Percentiles rank a stretch among this genome's conserved stretches.
Conservation (phyloP, 2,888 invertebrate species). For the Andrena praecox region DNA sequence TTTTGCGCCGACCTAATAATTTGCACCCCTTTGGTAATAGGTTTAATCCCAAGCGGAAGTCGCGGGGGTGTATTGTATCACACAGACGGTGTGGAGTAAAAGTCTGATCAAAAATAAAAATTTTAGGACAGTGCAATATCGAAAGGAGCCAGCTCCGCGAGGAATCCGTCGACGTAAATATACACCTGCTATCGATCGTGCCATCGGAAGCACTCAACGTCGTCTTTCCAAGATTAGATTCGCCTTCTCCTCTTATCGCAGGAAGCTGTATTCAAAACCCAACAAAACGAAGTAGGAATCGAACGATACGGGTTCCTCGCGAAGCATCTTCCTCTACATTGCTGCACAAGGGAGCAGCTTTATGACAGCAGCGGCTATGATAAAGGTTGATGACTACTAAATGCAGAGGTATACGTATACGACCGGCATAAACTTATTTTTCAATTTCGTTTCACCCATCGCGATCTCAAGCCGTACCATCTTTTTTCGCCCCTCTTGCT, state of each 20-base stretch:
- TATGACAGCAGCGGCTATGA: constrained; percentile 57
- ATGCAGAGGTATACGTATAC: constrained; percentile 41
- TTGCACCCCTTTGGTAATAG: no score
- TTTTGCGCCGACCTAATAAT: no score
- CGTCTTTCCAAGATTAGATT: constrained; percentile 52
- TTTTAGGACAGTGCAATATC: neutral
- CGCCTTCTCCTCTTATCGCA: constrained; percentile 47
- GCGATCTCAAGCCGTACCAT: constrained; percentile 9
- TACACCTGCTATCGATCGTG: constrained; percentile 28
- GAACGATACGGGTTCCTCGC: constrained; percentile 34
- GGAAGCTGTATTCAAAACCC: constrained; percentile 48
- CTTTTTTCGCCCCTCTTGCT: neutral
- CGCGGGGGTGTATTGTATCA: no score
- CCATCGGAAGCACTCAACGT: constrained; percentile 11
- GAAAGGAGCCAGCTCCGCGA: neutral
- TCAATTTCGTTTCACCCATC: constrained; percentile 62
- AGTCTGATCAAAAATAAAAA: no score
- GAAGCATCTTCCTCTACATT: constrained; percentile 28
- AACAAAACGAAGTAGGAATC: constrained; percentile 45
- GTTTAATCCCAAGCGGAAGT: no score
- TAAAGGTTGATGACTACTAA: constrained; percentile 69
- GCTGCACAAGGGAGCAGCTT: constrained; percentile 45
- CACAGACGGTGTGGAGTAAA: no score
- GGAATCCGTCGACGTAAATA: constrained; percentile 15
- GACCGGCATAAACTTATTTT: constrained; percentile 68